Percentiles rank a stretch among this genome's conserved stretches.
phyloP scores from a whole-genome alignment of 2,113 vertebrate species.

The Malaclemys terrapin region DNA sequence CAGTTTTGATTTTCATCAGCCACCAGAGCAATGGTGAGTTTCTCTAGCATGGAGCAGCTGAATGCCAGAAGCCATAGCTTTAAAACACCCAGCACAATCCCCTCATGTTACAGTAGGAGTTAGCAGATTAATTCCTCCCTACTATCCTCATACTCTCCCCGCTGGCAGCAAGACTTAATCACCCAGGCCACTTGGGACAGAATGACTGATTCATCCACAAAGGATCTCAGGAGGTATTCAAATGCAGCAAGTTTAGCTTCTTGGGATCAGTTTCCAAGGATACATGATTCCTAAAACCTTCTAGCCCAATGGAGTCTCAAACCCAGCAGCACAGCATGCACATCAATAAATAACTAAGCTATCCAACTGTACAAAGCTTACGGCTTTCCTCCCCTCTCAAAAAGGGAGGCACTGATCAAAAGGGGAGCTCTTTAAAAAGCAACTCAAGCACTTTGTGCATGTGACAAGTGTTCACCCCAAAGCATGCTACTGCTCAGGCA shows the following conservation, averaged over 20 bases:
- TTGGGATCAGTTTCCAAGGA: conserved; percentile 5
- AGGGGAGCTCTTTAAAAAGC: not conserved
- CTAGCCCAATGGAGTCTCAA: not conserved
- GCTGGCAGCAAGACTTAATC: not conserved
- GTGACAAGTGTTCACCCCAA: not conserved
- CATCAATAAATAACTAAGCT: not conserved
- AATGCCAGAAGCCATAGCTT: not conserved
- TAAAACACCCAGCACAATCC: not conserved
- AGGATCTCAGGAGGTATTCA: not conserved
- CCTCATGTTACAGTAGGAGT: not conserved
- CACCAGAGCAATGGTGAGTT: not conserved
- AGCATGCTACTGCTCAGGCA: not conserved
- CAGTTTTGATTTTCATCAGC: not conserved
- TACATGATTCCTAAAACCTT: not conserved
- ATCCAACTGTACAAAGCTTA: accelerated
- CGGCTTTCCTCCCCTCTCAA: not conserved
- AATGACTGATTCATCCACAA: not conserved
- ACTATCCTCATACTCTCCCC: not conserved
- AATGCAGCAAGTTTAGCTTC: conserved; percentile 13
- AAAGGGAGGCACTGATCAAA: not conserved
- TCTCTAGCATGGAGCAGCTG: not conserved
- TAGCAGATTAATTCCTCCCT: not conserved
- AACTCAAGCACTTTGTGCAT: not conserved
- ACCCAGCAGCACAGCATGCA: not conserved
- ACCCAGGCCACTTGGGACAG: not conserved